Conservation (phyloP, 2,113 vertebrate genomes). For the Psettodes erumei region DNA sequence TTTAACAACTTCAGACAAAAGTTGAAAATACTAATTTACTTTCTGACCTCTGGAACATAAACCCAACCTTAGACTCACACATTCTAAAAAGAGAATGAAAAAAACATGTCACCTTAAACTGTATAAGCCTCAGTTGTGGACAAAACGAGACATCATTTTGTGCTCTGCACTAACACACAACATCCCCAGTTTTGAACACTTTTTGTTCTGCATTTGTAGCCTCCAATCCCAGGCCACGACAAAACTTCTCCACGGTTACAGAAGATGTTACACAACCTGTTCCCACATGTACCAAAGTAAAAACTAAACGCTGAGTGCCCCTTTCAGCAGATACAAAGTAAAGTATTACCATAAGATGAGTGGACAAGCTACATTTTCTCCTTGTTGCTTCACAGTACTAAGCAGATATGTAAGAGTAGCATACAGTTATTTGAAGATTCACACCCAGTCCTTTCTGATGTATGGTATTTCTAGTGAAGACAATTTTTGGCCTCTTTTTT, state of each 20-base stretch:
- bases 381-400: slow-evolving; percentile 1
- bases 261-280: background rate
- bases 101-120: background rate
- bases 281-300: background rate
- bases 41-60: background rate
- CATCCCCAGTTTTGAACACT: background rate
- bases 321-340: too few relatives aligned
- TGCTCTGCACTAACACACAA: background rate
- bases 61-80: background rate
- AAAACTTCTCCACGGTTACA: background rate
- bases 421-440: slow-evolving; percentile 26
- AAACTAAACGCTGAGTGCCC: too few relatives aligned
- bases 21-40: background rate
- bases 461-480: slow-evolving; percentile 38
- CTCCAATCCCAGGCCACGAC: too few relatives aligned
- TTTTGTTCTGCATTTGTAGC: too few relatives aligned
- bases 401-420: slow-evolving; percentile 15
- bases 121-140: too few relatives aligned
- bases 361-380: background rate
- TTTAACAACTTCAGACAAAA: background rate
- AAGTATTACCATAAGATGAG: too few relatives aligned
- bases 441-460: slow-evolving; percentile 11
- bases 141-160: too few relatives aligned
- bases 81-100: background rate
- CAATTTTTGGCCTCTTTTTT: slow-evolving; percentile 47